Conservation (phyloP, 2,888 invertebrate species). For the Zygothrica quintamaculata region DNA sequence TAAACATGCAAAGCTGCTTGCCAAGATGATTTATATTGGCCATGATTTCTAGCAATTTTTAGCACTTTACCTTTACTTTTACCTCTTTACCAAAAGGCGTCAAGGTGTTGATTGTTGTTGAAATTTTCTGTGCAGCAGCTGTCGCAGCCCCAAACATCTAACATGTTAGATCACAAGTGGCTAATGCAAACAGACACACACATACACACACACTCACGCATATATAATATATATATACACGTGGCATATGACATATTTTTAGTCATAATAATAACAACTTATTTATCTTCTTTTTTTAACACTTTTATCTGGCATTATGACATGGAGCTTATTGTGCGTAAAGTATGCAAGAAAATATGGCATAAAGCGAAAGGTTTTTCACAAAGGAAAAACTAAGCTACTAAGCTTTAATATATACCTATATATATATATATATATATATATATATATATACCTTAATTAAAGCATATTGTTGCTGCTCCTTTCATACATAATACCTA, state of each 20-base stretch:
- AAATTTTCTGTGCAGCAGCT: constrained; percentile 66
- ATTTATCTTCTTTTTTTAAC: constrained; percentile 46
- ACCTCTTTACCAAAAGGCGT: constrained; percentile 38
- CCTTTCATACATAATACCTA: constrained; percentile 7
- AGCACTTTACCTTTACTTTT: constrained; percentile 73
- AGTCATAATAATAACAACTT: constrained; percentile 72
- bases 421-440: no score
- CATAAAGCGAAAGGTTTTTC: no score
- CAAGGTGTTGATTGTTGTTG: constrained; percentile 77
- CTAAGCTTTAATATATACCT: no score
- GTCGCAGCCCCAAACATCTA: constrained; percentile 50
- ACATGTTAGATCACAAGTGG: constrained; percentile 48
- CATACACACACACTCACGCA: constrained; percentile 1
- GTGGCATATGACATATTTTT: constrained; percentile 66
- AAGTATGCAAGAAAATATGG: no score
- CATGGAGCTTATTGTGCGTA: constrained; percentile 46
- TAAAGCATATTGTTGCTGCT: no score
- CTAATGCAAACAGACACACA: constrained; percentile 26
- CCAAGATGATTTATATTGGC: constrained; percentile 80
- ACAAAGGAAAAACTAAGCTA: no score
- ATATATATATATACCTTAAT: no score
- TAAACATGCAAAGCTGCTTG: constrained; percentile 79
- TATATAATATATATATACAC: constrained; percentile 3
- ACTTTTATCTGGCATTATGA: constrained; percentile 34
- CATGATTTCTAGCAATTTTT: constrained; percentile 79